Evolutionary conservation across 2,797 vertebrate species (phyloP).

Genomic region (Aselliscus stoliczkanus): DNA sequence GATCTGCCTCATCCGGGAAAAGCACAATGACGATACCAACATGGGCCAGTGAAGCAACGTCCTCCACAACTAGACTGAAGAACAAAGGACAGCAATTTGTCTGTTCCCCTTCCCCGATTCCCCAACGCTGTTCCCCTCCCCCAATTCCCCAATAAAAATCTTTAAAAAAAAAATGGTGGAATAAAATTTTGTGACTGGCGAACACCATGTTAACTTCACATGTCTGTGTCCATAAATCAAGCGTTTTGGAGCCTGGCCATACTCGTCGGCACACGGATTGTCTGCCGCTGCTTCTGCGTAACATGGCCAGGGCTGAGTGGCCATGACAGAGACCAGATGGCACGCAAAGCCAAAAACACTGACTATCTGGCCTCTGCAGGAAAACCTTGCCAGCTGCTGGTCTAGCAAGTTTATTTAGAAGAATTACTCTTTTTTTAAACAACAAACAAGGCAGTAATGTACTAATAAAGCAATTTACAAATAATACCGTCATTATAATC

Average conservation of each 20-base stretch:
- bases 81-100: no score
- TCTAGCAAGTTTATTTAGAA: neutral
- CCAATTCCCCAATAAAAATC: no score
- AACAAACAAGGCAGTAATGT: neutral
- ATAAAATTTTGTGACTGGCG: neutral
- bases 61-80: no score
- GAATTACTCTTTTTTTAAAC: neutral
- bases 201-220: neutral
- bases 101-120: no score
- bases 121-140: no score
- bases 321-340: neutral
- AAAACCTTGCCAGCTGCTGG: neutral
- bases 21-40: no score
- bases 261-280: rapidly evolving
- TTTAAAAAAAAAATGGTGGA: neutral
- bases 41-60: no score
- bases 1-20: no score
- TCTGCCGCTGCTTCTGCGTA: neutral
- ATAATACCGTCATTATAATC: neutral
- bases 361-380: neutral
- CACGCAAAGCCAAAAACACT: neutral
- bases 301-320: neutral
- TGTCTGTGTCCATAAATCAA: neutral
- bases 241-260: neutral
- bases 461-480: neutral